Percentiles rank a stretch among this genome's conserved stretches.
Conservation (phyloP, 2,113 vertebrate species). For the Chaetodon auriga region DNA sequence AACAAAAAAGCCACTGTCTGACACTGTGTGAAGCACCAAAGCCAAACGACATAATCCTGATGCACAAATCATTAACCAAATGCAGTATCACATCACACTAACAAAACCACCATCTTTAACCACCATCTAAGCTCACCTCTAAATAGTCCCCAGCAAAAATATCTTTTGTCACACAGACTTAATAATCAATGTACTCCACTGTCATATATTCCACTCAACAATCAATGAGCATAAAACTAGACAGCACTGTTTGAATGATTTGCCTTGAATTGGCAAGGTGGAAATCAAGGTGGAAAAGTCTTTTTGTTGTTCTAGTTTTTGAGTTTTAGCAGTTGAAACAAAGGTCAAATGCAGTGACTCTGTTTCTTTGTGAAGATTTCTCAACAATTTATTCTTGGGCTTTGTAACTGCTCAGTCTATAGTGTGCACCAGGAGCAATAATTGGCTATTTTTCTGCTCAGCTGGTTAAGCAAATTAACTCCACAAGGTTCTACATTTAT, state of each 20-base stretch:
- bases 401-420: conserved; percentile 6
- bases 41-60: neutral
- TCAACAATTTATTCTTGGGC: neutral
- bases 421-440: neutral
- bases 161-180: neutral
- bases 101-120: neutral
- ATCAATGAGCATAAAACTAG: neutral
- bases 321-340: neutral
- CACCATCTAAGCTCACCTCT: neutral
- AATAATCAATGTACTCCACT: too few relatives aligned
- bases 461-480: conserved; percentile 34
- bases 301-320: neutral
- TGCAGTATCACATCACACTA: neutral
- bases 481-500: conserved; percentile 12
- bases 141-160: neutral
- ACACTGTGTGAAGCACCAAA: neutral
- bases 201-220: neutral
- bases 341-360: neutral
- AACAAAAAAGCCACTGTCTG: neutral
- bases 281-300: neutral
- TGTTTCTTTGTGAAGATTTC: conserved; percentile 18
- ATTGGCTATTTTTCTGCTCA: conserved; percentile 41
- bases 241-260: neutral
- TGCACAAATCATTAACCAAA: neutral
- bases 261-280: neutral